Evolutionary conservation across 2,888 invertebrate genomes (phyloP).

Genomic region (Drosophila crucigera): DNA sequence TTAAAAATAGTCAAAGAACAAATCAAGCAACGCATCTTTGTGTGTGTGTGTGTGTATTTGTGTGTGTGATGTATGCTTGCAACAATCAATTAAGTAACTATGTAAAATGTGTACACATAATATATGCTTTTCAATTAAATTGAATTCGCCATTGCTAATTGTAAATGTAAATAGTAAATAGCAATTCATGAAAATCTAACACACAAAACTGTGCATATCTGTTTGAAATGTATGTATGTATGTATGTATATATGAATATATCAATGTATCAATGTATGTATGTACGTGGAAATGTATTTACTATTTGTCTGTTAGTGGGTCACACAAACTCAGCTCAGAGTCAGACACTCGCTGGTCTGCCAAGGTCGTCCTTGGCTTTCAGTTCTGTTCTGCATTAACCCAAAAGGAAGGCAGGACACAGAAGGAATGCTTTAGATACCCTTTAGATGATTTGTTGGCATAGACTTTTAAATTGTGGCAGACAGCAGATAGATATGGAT

Average conservation of each 20-base stretch:
- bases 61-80: conserved; percentile 1
- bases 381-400: not conserved
- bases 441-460: not conserved
- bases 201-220: conserved; percentile 21
- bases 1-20: conserved; percentile 36
- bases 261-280: not conserved
- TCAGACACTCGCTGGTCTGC: not conserved
- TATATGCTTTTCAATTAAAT: conserved; percentile 35
- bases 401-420: not conserved
- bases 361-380: not conserved
- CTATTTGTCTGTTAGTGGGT: conserved; percentile 31
- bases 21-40: conserved; percentile 1
- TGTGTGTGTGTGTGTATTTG: conserved; percentile 3
- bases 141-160: conserved; percentile 32
- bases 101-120: conserved; percentile 6
- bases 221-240: not conserved
- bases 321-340: conserved; percentile 10
- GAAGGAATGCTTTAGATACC: not conserved
- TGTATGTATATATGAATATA: not conserved
- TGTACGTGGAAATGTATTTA: not conserved
- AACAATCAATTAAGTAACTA: conserved; percentile 2
- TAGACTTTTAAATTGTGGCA: not conserved
- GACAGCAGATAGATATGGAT: not conserved
- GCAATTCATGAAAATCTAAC: conserved; percentile 27
- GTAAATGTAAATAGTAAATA: conserved; percentile 22